Percentiles rank a stretch among this genome's conserved stretches.
phyloP scores from a whole-genome alignment of 2,797 vertebrate species.

The Pipistrellus kuhlii region DNA sequence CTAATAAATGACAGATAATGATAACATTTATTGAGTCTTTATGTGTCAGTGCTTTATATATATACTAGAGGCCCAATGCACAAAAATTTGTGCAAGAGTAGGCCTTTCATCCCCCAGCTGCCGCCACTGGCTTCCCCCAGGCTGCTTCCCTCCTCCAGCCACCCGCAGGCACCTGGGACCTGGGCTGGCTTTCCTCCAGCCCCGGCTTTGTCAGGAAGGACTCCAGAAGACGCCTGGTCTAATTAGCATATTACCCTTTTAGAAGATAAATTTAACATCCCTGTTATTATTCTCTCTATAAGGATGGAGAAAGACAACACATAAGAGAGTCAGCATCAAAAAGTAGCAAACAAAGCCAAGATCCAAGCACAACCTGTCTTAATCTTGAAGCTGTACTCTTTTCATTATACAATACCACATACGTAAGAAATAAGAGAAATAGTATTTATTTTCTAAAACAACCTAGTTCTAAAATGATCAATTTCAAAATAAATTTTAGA shows the following conservation, averaged over 20 bases:
- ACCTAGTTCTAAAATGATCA: not conserved
- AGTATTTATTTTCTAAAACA: not conserved
- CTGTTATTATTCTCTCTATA: not conserved
- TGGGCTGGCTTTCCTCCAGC: too few species aligned
- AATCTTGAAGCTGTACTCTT: not conserved
- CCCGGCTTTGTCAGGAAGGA: too few species aligned
- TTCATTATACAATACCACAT: not conserved
- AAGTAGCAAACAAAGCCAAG: not conserved
- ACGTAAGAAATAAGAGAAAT: not conserved
- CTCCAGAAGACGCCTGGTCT: too few species aligned
- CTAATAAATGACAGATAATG: not conserved
- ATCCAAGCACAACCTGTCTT: not conserved
- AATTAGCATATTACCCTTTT: too few species aligned
- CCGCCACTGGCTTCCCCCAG: too few species aligned
- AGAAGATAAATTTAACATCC: not conserved
- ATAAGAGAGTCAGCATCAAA: not conserved
- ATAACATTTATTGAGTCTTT: slow-evolving; percentile 4
- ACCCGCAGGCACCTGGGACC: too few species aligned
- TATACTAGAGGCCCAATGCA: too few species aligned
- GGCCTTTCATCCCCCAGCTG: too few species aligned
- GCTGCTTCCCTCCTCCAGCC: too few species aligned
- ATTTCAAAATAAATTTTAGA: not conserved
- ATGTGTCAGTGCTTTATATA: not conserved
- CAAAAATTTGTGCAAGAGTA: too few species aligned
- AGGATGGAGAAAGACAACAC: not conserved